Evolutionary conservation across 2,113 vertebrate species (phyloP).

Genomic region (Probosciger aterrimus): DNA sequence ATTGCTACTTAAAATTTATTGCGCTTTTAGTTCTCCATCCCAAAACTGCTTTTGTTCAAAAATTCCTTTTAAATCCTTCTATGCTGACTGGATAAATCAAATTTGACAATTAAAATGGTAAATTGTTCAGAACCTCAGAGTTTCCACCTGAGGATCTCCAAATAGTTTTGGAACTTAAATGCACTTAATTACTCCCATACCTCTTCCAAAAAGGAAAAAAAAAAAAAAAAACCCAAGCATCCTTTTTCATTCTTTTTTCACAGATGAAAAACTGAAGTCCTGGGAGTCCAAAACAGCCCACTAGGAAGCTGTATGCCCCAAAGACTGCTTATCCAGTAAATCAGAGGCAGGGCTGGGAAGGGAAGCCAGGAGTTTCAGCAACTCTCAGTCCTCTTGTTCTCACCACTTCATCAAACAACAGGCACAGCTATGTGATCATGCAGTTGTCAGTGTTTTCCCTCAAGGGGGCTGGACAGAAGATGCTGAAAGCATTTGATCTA

Average conservation of each 20-base stretch:
- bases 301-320: background rate
- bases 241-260: background rate
- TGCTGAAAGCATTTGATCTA: conserved; percentile 54
- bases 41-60: conserved; percentile 33
- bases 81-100: conserved; percentile 32
- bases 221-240: background rate
- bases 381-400: conserved; percentile 37
- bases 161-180: background rate
- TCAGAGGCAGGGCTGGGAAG: background rate
- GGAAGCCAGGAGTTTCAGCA: conserved; percentile 35
- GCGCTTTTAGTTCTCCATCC: conserved; percentile 15
- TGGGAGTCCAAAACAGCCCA: background rate
- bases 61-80: conserved; percentile 43
- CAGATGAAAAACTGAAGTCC: background rate
- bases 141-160: conserved; percentile 35
- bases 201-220: background rate
- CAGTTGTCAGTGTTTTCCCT: conserved; percentile 42
- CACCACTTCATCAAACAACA: conserved; percentile 43
- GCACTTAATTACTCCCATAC: background rate
- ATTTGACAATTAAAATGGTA: conserved; percentile 37
- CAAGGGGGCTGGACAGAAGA: conserved; percentile 47
- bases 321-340: conserved; percentile 20
- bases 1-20: conserved; percentile 56
- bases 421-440: conserved; percentile 21
- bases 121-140: conserved; percentile 17